Evolutionary conservation across 2,888 invertebrate species (phyloP).

Genomic region (Lissocephala sabroskyi): DNA sequence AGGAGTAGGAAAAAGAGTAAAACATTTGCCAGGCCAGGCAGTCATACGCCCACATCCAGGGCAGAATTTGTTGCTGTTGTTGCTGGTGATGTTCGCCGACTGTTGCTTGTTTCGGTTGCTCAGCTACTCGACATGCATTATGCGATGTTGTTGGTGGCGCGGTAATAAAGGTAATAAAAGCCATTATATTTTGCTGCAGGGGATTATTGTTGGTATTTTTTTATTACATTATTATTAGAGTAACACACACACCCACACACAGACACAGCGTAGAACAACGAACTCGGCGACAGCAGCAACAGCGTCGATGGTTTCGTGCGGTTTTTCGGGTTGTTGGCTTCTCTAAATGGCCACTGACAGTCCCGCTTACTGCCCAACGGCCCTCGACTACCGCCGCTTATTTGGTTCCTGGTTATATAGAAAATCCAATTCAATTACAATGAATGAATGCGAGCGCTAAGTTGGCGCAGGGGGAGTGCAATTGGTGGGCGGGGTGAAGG

Average conservation of each 20-base stretch:
- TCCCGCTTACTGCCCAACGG: no score
- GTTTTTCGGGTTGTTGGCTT: constrained; percentile 18
- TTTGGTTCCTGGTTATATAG: no score
- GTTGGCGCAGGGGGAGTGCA: no score
- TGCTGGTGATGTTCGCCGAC: constrained; percentile 5
- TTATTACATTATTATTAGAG: constrained; percentile 40
- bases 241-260: no score
- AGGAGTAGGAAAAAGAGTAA: no score
- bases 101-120: no score
- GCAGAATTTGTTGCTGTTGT: constrained; percentile 11
- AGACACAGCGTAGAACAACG: no score
- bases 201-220: constrained; percentile 50
- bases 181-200: constrained; percentile 62
- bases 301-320: no score
- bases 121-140: constrained; percentile 40
- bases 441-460: constrained; percentile 32
- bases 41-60: no score
- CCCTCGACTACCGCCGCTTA: no score
- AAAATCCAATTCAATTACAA: constrained; percentile 46
- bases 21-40: no score
- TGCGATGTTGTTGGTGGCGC: constrained; percentile 21
- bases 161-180: constrained; percentile 64
- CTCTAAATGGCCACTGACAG: constrained; percentile 16
- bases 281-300: no score
- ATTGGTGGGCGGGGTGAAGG: neutral